Percentiles rank a stretch among this genome's conserved stretches.
These are phyloP conservation scores for Pyrocoelia pectoralis DNA, from an alignment of 2,888 invertebrate genomes.

Conservation along the genomic window DNA sequence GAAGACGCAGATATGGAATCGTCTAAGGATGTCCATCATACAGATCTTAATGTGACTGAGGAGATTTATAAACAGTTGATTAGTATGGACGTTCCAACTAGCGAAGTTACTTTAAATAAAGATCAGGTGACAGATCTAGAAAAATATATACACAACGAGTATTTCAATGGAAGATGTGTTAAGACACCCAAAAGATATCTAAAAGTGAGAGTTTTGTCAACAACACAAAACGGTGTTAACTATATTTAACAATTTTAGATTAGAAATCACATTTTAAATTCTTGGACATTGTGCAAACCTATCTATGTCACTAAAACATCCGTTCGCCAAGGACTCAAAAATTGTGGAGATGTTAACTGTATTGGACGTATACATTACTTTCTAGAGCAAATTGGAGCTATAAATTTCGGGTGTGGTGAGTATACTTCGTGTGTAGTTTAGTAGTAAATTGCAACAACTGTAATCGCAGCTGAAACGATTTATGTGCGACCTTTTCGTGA, in stretches of 20 bases:
- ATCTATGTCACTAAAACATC: conserved; percentile 67
- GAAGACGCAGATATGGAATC: too few species aligned
- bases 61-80: conserved; percentile 46
- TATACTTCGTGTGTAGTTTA: too few species aligned
- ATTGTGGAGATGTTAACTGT: conserved; percentile 70
- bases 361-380: conserved; percentile 68
- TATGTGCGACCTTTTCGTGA: conserved; percentile 55
- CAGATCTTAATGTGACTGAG: conserved; percentile 29
- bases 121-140: conserved; percentile 63
- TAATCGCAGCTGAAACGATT: conserved; percentile 50
- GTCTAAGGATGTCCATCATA: neutral
- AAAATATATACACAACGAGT: conserved; percentile 64
- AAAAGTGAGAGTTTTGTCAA: conserved; percentile 58
- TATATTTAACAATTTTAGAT: conserved; percentile 56
- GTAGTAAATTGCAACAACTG: too few species aligned
- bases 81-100: conserved; percentile 59
- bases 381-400: conserved; percentile 69
- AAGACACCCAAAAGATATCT: conserved; percentile 67
- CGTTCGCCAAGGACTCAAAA: conserved; percentile 65
- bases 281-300: conserved; percentile 64
- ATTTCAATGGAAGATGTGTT: conserved; percentile 64
- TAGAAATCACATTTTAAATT: conserved; percentile 66
- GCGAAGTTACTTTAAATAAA: conserved; percentile 57
- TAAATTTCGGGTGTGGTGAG: conserved; percentile 69
- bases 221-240: too few species aligned